Evolutionary conservation across 23 tunicate species (phyloP).

Genomic region (Trididemnum nubilum): DNA sequence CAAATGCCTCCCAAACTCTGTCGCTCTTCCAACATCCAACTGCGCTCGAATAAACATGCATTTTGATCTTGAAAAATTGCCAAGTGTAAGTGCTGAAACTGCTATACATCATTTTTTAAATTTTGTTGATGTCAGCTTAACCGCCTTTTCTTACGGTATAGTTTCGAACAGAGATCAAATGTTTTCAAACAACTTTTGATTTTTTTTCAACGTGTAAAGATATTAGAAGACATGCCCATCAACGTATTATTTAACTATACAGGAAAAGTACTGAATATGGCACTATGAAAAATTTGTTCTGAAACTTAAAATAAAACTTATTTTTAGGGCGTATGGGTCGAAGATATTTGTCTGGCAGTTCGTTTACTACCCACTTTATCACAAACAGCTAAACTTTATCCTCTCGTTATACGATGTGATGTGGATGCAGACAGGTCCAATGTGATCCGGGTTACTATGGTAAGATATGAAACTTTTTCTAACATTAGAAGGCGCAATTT

Average conservation of each 20-base stretch:
- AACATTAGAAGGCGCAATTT: no score
- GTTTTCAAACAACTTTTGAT: no score
- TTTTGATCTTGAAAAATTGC: slow-evolving; percentile 26
- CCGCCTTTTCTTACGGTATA: no score
- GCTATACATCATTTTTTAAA: no score
- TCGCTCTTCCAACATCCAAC: slow-evolving; percentile 35
- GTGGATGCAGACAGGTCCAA: slow-evolving; percentile 4
- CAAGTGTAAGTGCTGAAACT: slow-evolving; percentile 8
- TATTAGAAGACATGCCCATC: no score
- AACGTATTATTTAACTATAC: no score
- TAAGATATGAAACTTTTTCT: no score
- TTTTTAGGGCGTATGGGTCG: slow-evolving; percentile 69
- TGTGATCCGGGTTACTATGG: slow-evolving; percentile 61
- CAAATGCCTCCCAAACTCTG: slow-evolving; percentile 49
- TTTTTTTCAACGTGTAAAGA: no score
- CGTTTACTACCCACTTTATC: slow-evolving; percentile 43
- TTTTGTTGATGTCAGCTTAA: background rate
- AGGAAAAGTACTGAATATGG: no score
- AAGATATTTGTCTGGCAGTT: slow-evolving; percentile 77
- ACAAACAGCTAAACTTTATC: slow-evolving; percentile 41
- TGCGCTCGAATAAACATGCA: slow-evolving; percentile 54
- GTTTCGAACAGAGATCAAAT: no score
- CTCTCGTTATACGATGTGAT: slow-evolving; percentile 59
- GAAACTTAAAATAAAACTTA: no score
- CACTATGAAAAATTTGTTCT: no score